phyloP scores from a whole-genome alignment of 2,797 vertebrate genomes.

The Synanceia verrucosa region DNA sequence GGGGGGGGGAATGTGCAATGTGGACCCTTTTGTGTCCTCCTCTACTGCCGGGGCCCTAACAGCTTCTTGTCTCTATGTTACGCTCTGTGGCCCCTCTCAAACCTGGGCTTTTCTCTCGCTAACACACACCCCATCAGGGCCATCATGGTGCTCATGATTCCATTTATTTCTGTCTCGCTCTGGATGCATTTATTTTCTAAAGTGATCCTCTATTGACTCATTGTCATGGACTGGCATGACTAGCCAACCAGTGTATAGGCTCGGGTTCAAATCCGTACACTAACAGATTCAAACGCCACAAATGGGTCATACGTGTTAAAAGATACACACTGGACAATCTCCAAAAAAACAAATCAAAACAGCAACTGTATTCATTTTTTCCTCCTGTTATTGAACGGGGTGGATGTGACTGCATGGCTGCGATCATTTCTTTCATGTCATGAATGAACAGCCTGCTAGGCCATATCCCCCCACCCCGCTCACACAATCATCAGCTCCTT shows the following conservation, averaged over 20 bases:
- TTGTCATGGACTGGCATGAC: slow-evolving; percentile 81
- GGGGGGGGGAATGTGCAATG: slow-evolving; percentile 62
- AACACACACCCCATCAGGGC: slow-evolving; percentile 75
- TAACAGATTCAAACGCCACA: slow-evolving; percentile 72
- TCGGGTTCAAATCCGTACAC: slow-evolving; percentile 73
- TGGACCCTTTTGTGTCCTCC: slow-evolving; percentile 80
- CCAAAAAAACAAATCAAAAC: slow-evolving; percentile 67
- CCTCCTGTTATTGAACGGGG: slow-evolving; percentile 44
- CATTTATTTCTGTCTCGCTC: slow-evolving; percentile 79
- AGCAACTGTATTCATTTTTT: slow-evolving; percentile 49
- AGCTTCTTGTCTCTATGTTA: slow-evolving; percentile 81
- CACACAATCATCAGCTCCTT: slow-evolving; percentile 73
- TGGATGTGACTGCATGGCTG: slow-evolving; percentile 45
- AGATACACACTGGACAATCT: slow-evolving; percentile 56
- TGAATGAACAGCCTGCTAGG: slow-evolving; percentile 67
- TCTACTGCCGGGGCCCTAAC: slow-evolving; percentile 77
- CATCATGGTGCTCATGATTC: slow-evolving; percentile 77
- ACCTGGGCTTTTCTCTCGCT: slow-evolving; percentile 81
- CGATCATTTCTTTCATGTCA: slow-evolving; percentile 54
- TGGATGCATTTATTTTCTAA: slow-evolving; percentile 85
- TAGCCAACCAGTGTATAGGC: slow-evolving; percentile 70
- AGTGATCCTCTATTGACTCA: slow-evolving; percentile 85
- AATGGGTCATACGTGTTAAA: slow-evolving; percentile 62
- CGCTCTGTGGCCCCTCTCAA: slow-evolving; percentile 82
- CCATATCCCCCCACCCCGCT: slow-evolving; percentile 49